Base-by-base conservation (phyloP, 2,888 invertebrate species). In the Linnaemya tessellans region DNA sequence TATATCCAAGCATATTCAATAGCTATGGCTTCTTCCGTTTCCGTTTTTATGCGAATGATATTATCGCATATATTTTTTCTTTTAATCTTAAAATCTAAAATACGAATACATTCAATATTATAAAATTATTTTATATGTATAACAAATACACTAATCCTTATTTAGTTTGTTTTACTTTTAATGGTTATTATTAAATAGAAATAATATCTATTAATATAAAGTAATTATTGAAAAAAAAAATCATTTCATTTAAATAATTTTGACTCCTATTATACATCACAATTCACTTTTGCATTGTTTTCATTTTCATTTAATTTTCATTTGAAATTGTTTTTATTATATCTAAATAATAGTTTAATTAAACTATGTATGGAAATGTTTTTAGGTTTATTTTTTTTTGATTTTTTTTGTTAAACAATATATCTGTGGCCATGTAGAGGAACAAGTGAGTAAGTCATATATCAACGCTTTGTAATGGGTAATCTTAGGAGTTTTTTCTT, bases 231-330 rank as follows among this genome's bases (percentile, higher is more conserved):
- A 60, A 67, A 75, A 78, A n/a, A n/a, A n/a, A 71, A 82, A 58
- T 58, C 30, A 77, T 82, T 78, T 73, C 49, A 77, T 58, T 73
- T 67, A 68, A 83, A 80, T 43, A 65, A 46, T 65, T 58, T 79
- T 68, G 22, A 43, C 51, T 70, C 73, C 74, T 85, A 79, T 58
- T 74, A 70, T 81, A 85, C 78, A 85, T 85, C 84, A 85, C 84
- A 85, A 85, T 85, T 85, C 84, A 79, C 84, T 81, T 81, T 85
- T 85, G 84, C 84, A 85, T 82, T 85, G 81, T 62, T 73, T 30
- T 30, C 1, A 13, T 80, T 58, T 51, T 35, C 0, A 49, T 30
- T 68, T 30, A 46, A 56, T 30, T 54, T n/a, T 77, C 46, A 56
- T 56, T 35, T 20, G 20, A 56, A 46, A 20, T 43, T 35, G 13